Evolutionary conservation across 2,888 invertebrate species (phyloP).

Genomic region (Asteroscopus sphinx): DNA sequence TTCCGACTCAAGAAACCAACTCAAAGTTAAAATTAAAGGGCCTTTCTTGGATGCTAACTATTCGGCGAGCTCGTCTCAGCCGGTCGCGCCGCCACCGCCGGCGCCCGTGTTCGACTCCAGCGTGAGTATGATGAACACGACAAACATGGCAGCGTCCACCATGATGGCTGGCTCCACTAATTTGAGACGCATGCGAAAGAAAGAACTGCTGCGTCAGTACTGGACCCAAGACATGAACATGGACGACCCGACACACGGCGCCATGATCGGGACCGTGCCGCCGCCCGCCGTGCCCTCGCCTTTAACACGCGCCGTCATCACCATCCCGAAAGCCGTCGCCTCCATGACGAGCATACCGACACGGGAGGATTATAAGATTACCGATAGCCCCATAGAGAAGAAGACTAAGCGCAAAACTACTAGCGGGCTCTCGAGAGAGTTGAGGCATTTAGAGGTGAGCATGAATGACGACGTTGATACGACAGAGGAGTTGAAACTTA

Average conservation of each 20-base stretch:
- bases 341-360: conserved; percentile 97
- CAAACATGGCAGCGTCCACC: conserved; percentile 80
- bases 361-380: conserved; percentile 94
- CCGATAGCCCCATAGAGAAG: conserved; percentile 92
- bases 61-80: conserved; percentile 90
- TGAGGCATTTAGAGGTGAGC: conserved; percentile 91
- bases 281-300: conserved; percentile 91
- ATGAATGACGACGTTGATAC: conserved; percentile 89
- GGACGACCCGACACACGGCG: conserved; percentile 91
- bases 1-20: conserved; percentile 95
- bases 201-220: conserved; percentile 94
- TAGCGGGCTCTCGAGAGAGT: conserved; percentile 89
- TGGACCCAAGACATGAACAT: conserved; percentile 96
- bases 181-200: conserved; percentile 96
- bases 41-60: conserved; percentile 94
- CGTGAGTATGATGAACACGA: conserved; percentile 77
- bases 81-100: conserved; percentile 88
- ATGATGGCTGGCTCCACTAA: conserved; percentile 92
- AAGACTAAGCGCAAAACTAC: conserved; percentile 90
- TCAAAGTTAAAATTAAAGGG: conserved; percentile 97
- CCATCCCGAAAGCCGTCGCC: conserved; percentile 96
- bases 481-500: conserved; percentile 76
- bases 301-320: conserved; percentile 92
- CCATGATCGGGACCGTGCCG: conserved; percentile 81
- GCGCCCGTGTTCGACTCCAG: conserved; percentile 76